phyloP scores from a whole-genome alignment of 1,140 invertebrate genomes.

The Contarinia nasturtii region DNA sequence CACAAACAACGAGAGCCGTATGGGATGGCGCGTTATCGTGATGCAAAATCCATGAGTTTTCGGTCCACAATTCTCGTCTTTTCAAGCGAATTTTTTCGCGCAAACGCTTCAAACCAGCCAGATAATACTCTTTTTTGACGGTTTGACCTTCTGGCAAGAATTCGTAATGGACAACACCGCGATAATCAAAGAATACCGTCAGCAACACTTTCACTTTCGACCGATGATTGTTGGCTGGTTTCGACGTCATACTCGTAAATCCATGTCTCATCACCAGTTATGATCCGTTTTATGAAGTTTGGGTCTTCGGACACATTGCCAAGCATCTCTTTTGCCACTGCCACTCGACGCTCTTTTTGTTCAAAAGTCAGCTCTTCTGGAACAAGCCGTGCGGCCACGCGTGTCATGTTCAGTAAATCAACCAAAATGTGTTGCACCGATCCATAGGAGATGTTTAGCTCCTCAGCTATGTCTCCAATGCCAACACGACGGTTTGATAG shows the following conservation, averaged over 20 bases:
- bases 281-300: conserved; percentile 3
- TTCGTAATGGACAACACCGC: conserved; percentile 11
- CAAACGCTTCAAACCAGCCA: conserved; percentile 7
- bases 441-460: no score
- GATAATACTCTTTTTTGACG: conserved; percentile 14
- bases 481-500: conserved; percentile 2
- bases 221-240: conserved; percentile 10
- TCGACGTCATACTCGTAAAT: conserved; percentile 12
- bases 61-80: conserved; percentile 5
- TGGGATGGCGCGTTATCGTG: conserved; percentile 6
- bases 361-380: no score
- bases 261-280: conserved; percentile 13
- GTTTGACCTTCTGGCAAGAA: conserved; percentile 14
- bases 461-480: no score
- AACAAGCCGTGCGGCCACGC: no score
- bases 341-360: no score
- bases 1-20: background rate
- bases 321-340: background rate
- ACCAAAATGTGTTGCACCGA: no score
- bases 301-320: conserved; percentile 3
- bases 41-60: conserved; percentile 9
- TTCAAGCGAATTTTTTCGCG: conserved; percentile 1
- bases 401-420: no score
- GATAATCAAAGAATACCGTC: conserved; percentile 10
- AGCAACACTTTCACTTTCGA: conserved; percentile 1